These are phyloP conservation scores for Amitus sp. DNA, from an alignment of 2,888 invertebrate species.

Conservation along the genomic window DNA sequence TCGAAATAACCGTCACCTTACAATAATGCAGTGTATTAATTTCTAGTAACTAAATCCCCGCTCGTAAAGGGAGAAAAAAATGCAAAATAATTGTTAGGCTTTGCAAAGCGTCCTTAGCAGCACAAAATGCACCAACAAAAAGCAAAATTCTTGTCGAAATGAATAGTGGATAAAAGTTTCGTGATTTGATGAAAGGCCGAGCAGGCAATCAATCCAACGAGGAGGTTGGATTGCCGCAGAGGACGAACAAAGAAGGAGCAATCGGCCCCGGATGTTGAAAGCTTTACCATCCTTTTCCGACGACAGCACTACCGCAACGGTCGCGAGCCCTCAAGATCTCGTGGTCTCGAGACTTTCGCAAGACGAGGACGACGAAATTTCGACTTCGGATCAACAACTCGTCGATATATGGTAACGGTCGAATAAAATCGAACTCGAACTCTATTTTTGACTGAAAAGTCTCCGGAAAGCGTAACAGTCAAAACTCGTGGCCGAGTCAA, in stretches of 20 bases:
- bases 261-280: conserved; percentile 60
- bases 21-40: neutral
- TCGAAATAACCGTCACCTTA: neutral
- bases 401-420: conserved; percentile 28
- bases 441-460: neutral
- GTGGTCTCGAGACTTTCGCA: conserved; percentile 32
- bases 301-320: conserved; percentile 24
- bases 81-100: neutral
- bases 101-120: too few relatives aligned
- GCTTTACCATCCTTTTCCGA: conserved; percentile 58
- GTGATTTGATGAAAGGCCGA: conserved; percentile 9
- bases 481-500: too few relatives aligned
- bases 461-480: too few relatives aligned
- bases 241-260: conserved; percentile 43
- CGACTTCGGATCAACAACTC: conserved; percentile 43
- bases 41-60: neutral
- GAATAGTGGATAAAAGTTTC: neutral
- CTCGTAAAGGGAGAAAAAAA: conserved; percentile 3
- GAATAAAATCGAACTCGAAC: neutral
- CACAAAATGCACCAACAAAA: neutral
- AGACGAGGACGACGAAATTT: conserved; percentile 13
- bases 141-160: neutral
- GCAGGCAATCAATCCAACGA: conserved; percentile 14
- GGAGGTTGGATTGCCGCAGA: conserved; percentile 53
- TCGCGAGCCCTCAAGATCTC: conserved; percentile 10